Percentiles rank a stretch among this genome's conserved stretches.
Conservation (phyloP, 2,888 invertebrate species). For the Pristionchus maxplancki region DNA sequence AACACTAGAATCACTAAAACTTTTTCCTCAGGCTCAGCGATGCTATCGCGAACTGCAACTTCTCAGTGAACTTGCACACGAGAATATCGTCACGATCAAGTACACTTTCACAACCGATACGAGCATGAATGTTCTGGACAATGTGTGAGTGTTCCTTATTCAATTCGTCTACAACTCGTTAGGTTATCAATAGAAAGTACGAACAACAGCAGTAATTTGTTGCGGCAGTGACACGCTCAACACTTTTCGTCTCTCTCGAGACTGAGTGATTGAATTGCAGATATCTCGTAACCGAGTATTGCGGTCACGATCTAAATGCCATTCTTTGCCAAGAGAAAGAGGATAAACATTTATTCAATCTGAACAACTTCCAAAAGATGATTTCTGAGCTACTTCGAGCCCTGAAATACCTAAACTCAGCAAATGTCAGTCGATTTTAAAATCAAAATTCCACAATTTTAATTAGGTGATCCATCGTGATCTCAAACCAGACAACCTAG, state of each 20-base stretch:
- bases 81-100: neutral
- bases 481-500: neutral
- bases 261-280: neutral
- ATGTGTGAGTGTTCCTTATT: conserved; percentile 19
- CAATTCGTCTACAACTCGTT: no score
- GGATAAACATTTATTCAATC: neutral
- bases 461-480: neutral
- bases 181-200: no score
- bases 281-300: neutral
- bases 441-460: neutral
- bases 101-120: neutral
- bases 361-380: neutral
- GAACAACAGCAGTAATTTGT: no score
- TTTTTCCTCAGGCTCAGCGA: neutral
- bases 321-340: neutral
- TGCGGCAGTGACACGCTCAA: no score
- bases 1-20: neutral
- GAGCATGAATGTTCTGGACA: neutral
- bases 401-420: neutral
- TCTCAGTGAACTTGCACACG: neutral
- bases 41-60: neutral
- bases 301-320: neutral
- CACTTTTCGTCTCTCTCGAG: no score
- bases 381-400: neutral
- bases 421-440: neutral